Conservation (phyloP, 2,888 invertebrate species). For the Agonopterix arenella region DNA sequence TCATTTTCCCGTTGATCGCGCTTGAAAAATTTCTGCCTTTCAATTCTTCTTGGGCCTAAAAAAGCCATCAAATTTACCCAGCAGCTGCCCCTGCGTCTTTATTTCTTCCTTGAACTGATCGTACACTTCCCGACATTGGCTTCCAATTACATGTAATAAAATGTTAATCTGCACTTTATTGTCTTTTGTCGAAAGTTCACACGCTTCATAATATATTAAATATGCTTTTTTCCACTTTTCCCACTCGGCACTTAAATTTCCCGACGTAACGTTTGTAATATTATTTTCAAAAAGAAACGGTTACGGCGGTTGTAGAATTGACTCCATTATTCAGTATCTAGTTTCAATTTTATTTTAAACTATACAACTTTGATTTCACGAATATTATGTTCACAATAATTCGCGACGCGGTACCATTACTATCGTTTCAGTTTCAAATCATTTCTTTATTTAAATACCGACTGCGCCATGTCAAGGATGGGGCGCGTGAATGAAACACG, state of each 20-base stretch:
- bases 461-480: too few relatives aligned
- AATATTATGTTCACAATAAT: too few relatives aligned
- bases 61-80: constrained; percentile 12
- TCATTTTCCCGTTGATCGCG: constrained; percentile 13
- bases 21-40: constrained; percentile 16
- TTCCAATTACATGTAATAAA: constrained; percentile 14
- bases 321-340: neutral
- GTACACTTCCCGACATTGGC: constrained; percentile 12
- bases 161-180: constrained; percentile 11
- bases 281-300: constrained; percentile 6
- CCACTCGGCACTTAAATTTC: constrained; percentile 6
- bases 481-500: too few relatives aligned
- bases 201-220: constrained; percentile 12
- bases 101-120: constrained; percentile 8
- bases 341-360: neutral
- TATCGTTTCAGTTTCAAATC: too few relatives aligned
- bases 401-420: too few relatives aligned
- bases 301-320: constrained; percentile 2
- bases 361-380: too few relatives aligned
- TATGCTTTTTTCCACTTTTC: constrained; percentile 4
- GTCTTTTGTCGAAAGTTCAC: constrained; percentile 7
- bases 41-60: constrained; percentile 15
- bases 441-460: too few relatives aligned
- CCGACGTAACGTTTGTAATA: constrained; percentile 5
- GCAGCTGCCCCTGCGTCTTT: constrained; percentile 5